Evolutionary conservation across 2,797 vertebrate genomes (phyloP), one percentile per base, ranked within the genome.

Genomic region (Poliocrania exsul): DNA sequence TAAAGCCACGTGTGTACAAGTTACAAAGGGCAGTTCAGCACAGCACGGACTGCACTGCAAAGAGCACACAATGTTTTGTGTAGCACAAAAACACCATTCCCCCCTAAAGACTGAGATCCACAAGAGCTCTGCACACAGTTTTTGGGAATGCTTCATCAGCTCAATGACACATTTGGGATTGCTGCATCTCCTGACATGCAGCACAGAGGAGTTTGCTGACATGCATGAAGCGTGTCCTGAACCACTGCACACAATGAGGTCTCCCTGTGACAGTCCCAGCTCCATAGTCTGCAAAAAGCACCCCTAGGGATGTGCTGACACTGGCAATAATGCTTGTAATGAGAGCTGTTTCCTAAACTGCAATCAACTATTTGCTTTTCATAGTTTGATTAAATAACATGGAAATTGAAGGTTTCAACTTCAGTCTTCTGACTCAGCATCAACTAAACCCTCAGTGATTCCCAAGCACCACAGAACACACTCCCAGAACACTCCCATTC

Each of bases 1-100:
- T 51, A 69, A 81, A 74, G 42, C 47, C 58, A 56, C 0, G 0
- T 33, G 25, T 8, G 37, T 35, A 3, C 13, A 44, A n/a, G 17
- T 53, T 42, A 37, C 60, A 54, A 81, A 54, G 1, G 11, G 31
- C 83, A 92, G 42, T 0, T 79, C 46, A 71, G 75, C 20, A 56
- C 21, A 85, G 75, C 61, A 44, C 6, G 13, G 38, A 13, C 37
- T 50, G 25, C 65, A 37, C 47, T 58, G 33, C 25, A 57, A 6
- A 1, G 4, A 44, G 28, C 47, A 64, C 49, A 51, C 5, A 28
- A 26, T 0, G 0, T 37, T 81, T 42, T 42, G 40, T 42, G 40
- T 25, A 62, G n/a, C 37, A 58, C 83, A 71, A 38, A 93, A 72
- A 44, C 1, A 71, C 13, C 21, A 31, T 51, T 56, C 2, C 6